A percentile compares a stretch with the other conserved stretches of the same genome.
Evolutionary conservation across 2,888 invertebrate genomes (phyloP).

Genomic region (Oligia strigilis): DNA sequence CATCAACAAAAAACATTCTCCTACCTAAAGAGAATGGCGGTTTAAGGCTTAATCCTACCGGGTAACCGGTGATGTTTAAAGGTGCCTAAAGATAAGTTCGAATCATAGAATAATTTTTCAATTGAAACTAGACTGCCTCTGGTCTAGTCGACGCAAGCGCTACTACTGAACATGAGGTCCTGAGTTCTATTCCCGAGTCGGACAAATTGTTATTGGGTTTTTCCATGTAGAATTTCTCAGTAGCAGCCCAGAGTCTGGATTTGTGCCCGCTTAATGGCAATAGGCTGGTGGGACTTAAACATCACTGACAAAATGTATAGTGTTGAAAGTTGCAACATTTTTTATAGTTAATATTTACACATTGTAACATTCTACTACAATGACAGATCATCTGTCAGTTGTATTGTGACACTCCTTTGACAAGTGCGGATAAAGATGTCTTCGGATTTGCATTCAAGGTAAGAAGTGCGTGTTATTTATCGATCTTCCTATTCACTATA

Average conservation of each 20-base stretch:
- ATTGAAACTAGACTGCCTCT: conserved; percentile 3
- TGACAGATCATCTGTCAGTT: too few species aligned
- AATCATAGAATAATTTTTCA: background rate
- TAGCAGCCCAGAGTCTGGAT: background rate
- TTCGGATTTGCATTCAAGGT: too few species aligned
- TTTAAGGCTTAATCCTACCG: background rate
- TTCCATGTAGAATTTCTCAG: background rate
- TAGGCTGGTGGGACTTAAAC: background rate
- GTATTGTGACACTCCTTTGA: too few species aligned
- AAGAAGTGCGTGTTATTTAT: too few species aligned
- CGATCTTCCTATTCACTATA: too few species aligned
- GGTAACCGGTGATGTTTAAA: background rate
- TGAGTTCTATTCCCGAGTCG: background rate
- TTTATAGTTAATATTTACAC: too few species aligned
- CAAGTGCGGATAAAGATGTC: too few species aligned
- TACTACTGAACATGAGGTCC: background rate
- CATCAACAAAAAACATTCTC: background rate
- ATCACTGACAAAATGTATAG: too few species aligned
- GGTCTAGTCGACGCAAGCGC: background rate
- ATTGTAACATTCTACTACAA: too few species aligned
- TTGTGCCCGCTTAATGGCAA: background rate
- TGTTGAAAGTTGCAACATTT: too few species aligned
- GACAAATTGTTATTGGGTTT: background rate
- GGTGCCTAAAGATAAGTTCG: background rate
- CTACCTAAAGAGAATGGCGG: background rate